phyloP scores from a whole-genome alignment of 2,113 vertebrate species.

The Symphodus melops region DNA sequence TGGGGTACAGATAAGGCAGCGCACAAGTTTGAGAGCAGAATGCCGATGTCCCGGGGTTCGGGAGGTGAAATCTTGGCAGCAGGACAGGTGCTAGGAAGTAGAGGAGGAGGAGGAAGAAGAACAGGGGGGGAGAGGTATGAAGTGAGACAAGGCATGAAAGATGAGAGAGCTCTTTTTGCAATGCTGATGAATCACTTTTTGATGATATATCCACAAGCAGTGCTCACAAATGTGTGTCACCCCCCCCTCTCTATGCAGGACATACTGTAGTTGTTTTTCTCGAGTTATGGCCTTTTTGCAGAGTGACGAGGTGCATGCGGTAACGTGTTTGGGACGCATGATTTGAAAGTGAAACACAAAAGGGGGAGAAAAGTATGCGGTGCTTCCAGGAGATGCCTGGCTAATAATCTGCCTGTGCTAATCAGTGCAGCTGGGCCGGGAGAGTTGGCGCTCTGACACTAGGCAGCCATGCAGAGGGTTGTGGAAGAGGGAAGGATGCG shows the following conservation, averaged over 20 bases:
- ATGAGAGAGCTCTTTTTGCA: slow-evolving; percentile 71
- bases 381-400: slow-evolving; percentile 89
- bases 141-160: slow-evolving; percentile 77
- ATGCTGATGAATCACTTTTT: slow-evolving; percentile 89
- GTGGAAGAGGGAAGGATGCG: slow-evolving; percentile 71
- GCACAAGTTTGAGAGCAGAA: slow-evolving; percentile 92
- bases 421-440: slow-evolving; percentile 88
- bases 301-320: slow-evolving; percentile 77
- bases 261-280: slow-evolving; percentile 53
- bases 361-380: slow-evolving; percentile 82
- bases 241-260: slow-evolving; percentile 51
- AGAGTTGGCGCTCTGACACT: slow-evolving; percentile 87
- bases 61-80: slow-evolving; percentile 92
- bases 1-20: slow-evolving; percentile 91
- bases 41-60: slow-evolving; percentile 89
- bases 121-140: slow-evolving; percentile 67
- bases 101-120: slow-evolving; percentile 21
- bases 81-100: slow-evolving; percentile 84
- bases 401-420: slow-evolving; percentile 94
- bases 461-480: slow-evolving; percentile 75
- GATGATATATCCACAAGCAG: slow-evolving; percentile 88
- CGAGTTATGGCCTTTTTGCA: slow-evolving; percentile 63
- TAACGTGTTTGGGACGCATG: slow-evolving; percentile 19
- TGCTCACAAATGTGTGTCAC: slow-evolving; percentile 80
- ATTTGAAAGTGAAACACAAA: slow-evolving; percentile 58